Evolutionary conservation across 2,797 vertebrate species (phyloP), one percentile per base, ranked within the genome.

Genomic region (Salmo trutta): DNA sequence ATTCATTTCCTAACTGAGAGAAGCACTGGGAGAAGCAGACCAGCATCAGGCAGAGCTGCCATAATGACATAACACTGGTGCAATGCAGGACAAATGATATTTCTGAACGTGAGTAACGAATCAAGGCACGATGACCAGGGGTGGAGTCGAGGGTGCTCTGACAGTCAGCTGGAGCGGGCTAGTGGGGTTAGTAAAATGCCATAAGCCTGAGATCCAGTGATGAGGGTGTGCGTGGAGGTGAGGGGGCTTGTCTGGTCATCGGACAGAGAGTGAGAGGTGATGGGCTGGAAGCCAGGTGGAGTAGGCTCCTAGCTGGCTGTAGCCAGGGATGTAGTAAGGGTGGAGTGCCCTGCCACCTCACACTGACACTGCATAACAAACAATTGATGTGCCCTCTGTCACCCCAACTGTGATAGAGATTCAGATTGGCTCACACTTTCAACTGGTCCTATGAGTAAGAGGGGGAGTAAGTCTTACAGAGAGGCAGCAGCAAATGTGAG

Each of bases 51-150:
- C 41, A 47, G 85, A 29, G 56, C 87, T 89, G 89, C 90, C 88
- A 83, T 84, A 85, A 89, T 89, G 88, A 92, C 92, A 12, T 47
- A 91, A 85, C 85, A 56, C 82, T 94, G 92, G 90, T 91, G 94
- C 93, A 94, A 92, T 94, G 93, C 93, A 93, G 93, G 91, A 89
- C 5, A 88, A 89, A 90, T 92, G 89, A 92, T 95, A 93, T 94
- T 95, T 95, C 90, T 90, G 92, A 93, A 85, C 83, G 87, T 14
- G 10, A 47, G 12, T 90, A 14, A 47, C 3, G 41, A 47, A 47
- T 12, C 41, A 47, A 47, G 41, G 10, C 10, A 47, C 41, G 10
- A 47, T 47, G 41, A 3, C 41, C 41, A 47, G 41, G 10, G 10
- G 41, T 47, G 10, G 41, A 47, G 41, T 47, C 2, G 41, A 47